Evolutionary conservation across 2,113 vertebrate genomes (phyloP).

Genomic region (Myrmecobius fasciatus): DNA sequence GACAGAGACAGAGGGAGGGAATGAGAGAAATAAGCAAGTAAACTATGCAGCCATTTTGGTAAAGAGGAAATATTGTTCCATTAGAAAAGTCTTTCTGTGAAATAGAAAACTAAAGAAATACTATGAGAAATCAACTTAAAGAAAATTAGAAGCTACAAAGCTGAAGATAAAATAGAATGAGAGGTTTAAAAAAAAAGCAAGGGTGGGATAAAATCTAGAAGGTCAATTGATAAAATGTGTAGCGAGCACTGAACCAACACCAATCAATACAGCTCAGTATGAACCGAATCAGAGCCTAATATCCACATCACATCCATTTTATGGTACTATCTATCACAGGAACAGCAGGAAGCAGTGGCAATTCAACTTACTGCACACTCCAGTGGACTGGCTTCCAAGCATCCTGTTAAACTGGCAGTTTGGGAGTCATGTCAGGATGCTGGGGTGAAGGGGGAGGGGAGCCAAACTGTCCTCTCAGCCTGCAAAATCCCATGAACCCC

Average conservation of each 20-base stretch:
- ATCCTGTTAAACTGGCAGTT: background rate
- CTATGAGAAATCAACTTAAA: slow-evolving; percentile 66
- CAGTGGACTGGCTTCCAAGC: slow-evolving; percentile 29
- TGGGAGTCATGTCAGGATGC: background rate
- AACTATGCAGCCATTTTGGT: background rate
- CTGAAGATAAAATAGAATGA: slow-evolving; percentile 79
- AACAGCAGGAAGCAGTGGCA: slow-evolving; percentile 69
- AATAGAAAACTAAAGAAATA: slow-evolving; percentile 73
- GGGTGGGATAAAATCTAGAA: slow-evolving; percentile 78
- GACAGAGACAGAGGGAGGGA: slow-evolving; percentile 33
- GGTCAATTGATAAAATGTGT: slow-evolving; percentile 82
- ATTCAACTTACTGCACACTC: slow-evolving; percentile 58
- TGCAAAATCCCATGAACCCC: background rate
- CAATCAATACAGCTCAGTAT: slow-evolving; percentile 80
- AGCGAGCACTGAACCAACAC: slow-evolving; percentile 76
- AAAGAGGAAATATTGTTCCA: slow-evolving; percentile 52
- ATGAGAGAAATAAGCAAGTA: slow-evolving; percentile 63
- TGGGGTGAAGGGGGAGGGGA: background rate
- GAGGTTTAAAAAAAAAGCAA: slow-evolving; percentile 73
- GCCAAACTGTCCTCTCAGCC: background rate
- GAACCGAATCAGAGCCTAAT: slow-evolving; percentile 79
- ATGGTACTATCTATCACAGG: slow-evolving; percentile 70
- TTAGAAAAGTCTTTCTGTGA: slow-evolving; percentile 64
- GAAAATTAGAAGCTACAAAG: slow-evolving; percentile 77
- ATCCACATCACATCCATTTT: slow-evolving; percentile 81